Evolutionary conservation across 2,113 vertebrate species (phyloP).

Genomic region (Lepisosteus osseus): DNA sequence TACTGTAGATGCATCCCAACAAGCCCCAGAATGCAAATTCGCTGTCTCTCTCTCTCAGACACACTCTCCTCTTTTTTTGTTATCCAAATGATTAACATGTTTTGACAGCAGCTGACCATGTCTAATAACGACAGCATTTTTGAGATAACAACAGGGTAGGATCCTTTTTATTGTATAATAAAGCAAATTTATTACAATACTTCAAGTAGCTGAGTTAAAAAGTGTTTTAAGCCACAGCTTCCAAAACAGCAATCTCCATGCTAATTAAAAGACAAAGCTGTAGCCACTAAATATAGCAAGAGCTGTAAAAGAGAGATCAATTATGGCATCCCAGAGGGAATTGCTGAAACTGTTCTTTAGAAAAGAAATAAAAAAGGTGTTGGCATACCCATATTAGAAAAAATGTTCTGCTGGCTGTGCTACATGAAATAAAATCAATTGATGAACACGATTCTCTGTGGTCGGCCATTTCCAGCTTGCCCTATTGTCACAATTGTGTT

Average conservation of each 20-base stretch:
- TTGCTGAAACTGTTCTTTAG: slow-evolving; percentile 38
- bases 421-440: slow-evolving; percentile 43
- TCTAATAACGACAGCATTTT: slow-evolving; percentile 5
- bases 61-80: background rate
- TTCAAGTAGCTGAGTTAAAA: slow-evolving; percentile 22
- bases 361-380: slow-evolving; percentile 30
- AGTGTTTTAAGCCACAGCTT: slow-evolving; percentile 35
- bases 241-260: slow-evolving; percentile 42
- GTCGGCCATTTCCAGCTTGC: slow-evolving; percentile 7
- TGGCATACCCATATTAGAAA: background rate
- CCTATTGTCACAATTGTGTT: background rate
- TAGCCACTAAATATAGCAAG: slow-evolving; percentile 53
- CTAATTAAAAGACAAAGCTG: slow-evolving; percentile 53
- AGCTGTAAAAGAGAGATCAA: slow-evolving; percentile 46
- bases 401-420: slow-evolving; percentile 34
- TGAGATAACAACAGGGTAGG: background rate
- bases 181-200: slow-evolving; percentile 23
- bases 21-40: background rate
- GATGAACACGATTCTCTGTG: slow-evolving; percentile 30
- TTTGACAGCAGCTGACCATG: background rate
- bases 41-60: background rate
- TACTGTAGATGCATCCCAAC: background rate
- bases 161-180: slow-evolving; percentile 2
- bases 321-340: slow-evolving; percentile 46
- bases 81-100: background rate